phyloP scores from a whole-genome alignment of 1,140 invertebrate species.

The Drosophila miranda region DNA sequence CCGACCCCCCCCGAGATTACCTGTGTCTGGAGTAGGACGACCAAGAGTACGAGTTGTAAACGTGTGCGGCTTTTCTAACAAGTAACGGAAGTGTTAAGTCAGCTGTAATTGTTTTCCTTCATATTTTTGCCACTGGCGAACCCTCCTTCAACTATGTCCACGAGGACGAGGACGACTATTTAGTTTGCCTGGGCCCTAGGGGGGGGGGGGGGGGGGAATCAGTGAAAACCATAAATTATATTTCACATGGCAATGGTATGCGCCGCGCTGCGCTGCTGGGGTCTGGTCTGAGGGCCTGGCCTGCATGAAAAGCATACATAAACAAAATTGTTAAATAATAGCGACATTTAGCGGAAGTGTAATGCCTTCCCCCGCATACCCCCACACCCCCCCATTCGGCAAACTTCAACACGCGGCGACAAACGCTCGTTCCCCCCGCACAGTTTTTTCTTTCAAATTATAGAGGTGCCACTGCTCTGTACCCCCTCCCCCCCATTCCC shows the following conservation, averaged over 20 bases:
- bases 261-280: too few relatives aligned
- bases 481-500: not conserved
- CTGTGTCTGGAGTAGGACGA: conserved; percentile 22
- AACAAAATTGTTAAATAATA: conserved; percentile 79
- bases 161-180: conserved; percentile 60
- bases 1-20: conserved; percentile 20
- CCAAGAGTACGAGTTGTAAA: conserved; percentile 35
- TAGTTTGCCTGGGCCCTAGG: conserved; percentile 42
- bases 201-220: conserved; percentile 31
- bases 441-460: conserved; percentile 60
- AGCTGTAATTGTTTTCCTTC: conserved; percentile 78
- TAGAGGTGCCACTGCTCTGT: conserved; percentile 48
- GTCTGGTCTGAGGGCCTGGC: not conserved
- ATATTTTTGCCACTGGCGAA: conserved; percentile 53
- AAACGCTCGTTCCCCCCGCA: conserved; percentile 57
- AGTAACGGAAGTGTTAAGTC: conserved; percentile 80
- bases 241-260: conserved; percentile 30
- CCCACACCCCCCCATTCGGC: conserved; percentile 31
- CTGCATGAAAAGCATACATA: conserved; percentile 57
- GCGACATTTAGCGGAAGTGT: conserved; percentile 77
- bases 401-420: conserved; percentile 63
- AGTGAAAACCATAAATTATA: conserved; percentile 75
- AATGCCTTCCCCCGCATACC: conserved; percentile 37
- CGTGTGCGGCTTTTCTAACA: conserved; percentile 71
- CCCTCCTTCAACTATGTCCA: conserved; percentile 6